Percentiles rank a stretch among this genome's conserved stretches.
These are phyloP conservation scores for Lasioglossum marginatum DNA, from an alignment of 2,888 invertebrate genomes.

Conservation along the genomic window DNA sequence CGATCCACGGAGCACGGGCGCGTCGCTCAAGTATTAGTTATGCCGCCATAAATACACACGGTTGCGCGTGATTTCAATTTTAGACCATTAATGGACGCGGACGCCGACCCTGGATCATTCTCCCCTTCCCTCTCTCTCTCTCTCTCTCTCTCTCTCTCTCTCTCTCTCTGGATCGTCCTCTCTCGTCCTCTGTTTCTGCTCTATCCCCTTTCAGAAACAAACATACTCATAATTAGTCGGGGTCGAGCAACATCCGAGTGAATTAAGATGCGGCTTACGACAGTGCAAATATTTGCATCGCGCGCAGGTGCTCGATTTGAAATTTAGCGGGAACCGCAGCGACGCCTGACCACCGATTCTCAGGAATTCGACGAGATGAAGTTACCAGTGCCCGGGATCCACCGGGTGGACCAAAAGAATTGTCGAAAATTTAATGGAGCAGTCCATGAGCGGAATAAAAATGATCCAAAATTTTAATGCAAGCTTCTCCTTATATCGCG, in stretches of 20 bases:
- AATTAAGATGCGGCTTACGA: constrained; percentile 49
- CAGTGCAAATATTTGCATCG: constrained; percentile 42
- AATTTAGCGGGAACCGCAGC: constrained; percentile 1
- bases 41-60: constrained; percentile 46
- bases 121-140: background rate
- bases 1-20: background rate
- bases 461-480: no score
- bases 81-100: constrained; percentile 50
- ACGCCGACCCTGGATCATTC: background rate
- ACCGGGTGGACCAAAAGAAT: background rate
- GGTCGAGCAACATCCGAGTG: constrained; percentile 41
- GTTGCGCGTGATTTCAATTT: constrained; percentile 52
- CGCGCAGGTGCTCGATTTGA: background rate
- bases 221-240: constrained; percentile 47
- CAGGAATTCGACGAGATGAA: background rate
- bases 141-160: background rate
- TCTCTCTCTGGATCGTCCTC: background rate
- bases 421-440: background rate
- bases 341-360: background rate
- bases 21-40: constrained; percentile 39
- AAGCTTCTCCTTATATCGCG: background rate
- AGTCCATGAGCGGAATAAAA: background rate
- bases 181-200: background rate
- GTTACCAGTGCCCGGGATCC: background rate
- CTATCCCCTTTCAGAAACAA: constrained; percentile 19